These are phyloP conservation scores for Antedon mediterranea DNA, from an alignment of 53 echinoderm and acorn worm species.

Conservation along the genomic window DNA sequence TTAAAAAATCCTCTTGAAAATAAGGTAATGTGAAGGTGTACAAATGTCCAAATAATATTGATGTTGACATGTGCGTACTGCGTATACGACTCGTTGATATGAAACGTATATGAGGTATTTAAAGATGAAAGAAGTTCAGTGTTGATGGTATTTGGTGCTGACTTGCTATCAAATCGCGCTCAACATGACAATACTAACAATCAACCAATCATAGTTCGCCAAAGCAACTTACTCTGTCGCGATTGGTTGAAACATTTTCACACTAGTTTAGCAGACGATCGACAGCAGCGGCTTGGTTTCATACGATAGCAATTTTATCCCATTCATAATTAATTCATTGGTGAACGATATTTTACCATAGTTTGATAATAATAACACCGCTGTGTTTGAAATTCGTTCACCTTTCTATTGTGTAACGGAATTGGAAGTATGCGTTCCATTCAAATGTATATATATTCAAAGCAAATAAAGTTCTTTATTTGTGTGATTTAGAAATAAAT, in stretches of 20 bases:
- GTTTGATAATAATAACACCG: background rate
- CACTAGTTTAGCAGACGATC: background rate
- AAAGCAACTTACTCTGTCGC: background rate
- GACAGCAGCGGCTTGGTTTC: background rate
- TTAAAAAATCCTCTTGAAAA: background rate
- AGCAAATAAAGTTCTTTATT: background rate
- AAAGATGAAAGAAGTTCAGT: background rate
- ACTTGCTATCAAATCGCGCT: background rate
- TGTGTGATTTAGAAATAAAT: background rate
- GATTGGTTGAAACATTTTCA: background rate
- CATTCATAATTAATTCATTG: background rate
- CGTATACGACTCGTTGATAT: background rate
- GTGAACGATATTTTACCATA: background rate
- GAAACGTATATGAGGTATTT: background rate
- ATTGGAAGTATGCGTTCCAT: background rate
- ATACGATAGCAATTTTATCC: background rate
- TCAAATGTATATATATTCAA: background rate
- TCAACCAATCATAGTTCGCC: background rate
- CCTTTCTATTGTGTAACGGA: background rate
- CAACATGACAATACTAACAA: background rate
- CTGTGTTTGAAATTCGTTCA: background rate
- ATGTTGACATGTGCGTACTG: background rate
- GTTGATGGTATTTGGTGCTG: background rate
- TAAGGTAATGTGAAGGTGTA: background rate
- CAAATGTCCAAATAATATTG: background rate